Evolutionary conservation across 2,797 vertebrate genomes (phyloP), one percentile per base, ranked within the genome.

Genomic region (Orestias chungarensis): DNA sequence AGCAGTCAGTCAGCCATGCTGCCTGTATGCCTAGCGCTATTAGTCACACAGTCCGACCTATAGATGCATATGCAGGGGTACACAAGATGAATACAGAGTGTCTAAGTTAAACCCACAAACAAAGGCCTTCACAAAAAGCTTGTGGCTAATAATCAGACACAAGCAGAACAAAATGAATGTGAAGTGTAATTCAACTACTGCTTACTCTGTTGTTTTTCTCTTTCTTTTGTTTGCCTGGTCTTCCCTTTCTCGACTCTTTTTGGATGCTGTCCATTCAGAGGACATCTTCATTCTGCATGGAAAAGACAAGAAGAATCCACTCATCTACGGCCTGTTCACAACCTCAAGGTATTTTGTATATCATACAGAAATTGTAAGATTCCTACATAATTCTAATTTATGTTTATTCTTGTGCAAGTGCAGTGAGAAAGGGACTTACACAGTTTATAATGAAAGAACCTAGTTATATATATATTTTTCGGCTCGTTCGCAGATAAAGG

Each of bases 291-390:
- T 95, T 79, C 94, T 94, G 31, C 85, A 91, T 3, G 94, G 93
- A 20, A 95, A 94, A 85, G 94, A 95, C 86, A 93, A 94, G 91
- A 95, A 93, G 79, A 95, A 94, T 74, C 95, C 94, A n/a, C 91
- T 95, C 57, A 94, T 95, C 91, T 95, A 95, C 1, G 94, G 93
- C 70, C 84, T 95, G 80, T 95, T 95, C 74, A 95, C 95, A 72
- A 95, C 95, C 43, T 93, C 93, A 67, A 95, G 95, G 95, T 95
- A 79, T 81, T 74, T 20, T 35, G 27, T 62, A 29, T 77, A 11
- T 71, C 50, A 73, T 67, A 1, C 25, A n/a, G 17, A 82, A 74
- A 64, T 70, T 43, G 59, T 50, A 35, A 14, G 27, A 66, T 40
- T 74, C 18, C 20, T 29, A 33, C 72, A 10, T 78, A 44, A 49